Base-by-base conservation (phyloP, 2,113 vertebrate species). In the Ceyx margarethae region DNA sequence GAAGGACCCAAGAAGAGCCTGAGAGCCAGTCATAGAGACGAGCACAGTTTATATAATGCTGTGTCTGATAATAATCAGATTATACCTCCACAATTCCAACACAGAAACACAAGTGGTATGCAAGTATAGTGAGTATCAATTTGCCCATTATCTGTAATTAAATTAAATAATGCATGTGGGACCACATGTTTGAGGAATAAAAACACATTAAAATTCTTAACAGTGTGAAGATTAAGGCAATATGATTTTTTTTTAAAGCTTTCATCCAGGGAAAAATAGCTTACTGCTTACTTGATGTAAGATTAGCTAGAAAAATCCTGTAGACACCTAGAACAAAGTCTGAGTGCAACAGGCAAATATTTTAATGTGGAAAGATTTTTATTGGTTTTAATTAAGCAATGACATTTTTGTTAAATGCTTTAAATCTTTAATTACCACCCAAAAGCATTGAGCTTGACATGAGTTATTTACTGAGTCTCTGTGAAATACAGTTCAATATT, bases 131-230 rank as follows among this genome's bases (percentile, higher is more conserved):
- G 48, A 87, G 82, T 94, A 94, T 95, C 90, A 95, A 84, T 96
- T 95, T 96, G 60, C 74, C 72, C 65, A 80, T 96, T 96, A 93
- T 85, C 71, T 51, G 72, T 93, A 96, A 93, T 94, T 69, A 96
- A 96, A 92, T 95, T 91, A 96, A 96, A 94, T 93, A 94, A 94
- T 91, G 75, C 93, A 87, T 88, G 65, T 85, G 91, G 82, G 56
- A 90, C 40, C 62, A 29, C 18, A 85, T 2, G 15, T 94, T 85
- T 67, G 75, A 95, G 95, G 88, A 94, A 96, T 91, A 97, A 96
- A 96, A 87, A 79, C 88, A 85, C 65, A 93, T 90, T 95, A 79
- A 69, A 96, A 91, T 93, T 87, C 72, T 89, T 97, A 94, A 93
- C 45, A 72, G 75, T 85, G 33, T 86, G 75, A 92, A 92, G 93